These are phyloP conservation scores for Mus spicilegus DNA, from an alignment of 2,113 vertebrate genomes.

Conservation along the genomic window DNA sequence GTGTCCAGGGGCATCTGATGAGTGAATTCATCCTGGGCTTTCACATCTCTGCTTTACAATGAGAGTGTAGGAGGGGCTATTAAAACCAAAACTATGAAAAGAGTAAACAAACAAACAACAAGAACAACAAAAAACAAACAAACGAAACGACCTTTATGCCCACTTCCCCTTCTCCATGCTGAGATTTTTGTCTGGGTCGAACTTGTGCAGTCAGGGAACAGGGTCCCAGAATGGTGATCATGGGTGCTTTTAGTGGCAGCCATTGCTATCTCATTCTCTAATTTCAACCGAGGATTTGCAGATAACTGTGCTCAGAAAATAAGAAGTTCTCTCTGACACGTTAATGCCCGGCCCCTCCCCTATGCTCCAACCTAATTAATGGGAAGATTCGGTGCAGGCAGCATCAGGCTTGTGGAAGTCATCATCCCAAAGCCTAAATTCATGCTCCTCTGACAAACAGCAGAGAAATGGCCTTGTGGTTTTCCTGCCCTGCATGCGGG, in stretches of 20 bases:
- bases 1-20: not conserved
- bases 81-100: not conserved
- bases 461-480: conserved; percentile 58
- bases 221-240: not conserved
- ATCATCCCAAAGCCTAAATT: conserved; percentile 41
- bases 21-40: not conserved
- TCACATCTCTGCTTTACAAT: not conserved
- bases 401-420: not conserved
- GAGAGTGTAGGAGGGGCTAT: not conserved
- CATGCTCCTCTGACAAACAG: conserved; percentile 25
- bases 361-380: conserved; percentile 50
- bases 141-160: not conserved
- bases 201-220: conserved; percentile 14
- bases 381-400: not conserved
- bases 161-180: no score
- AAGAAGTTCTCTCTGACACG: conserved; percentile 10
- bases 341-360: not conserved
- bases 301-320: conserved; percentile 28
- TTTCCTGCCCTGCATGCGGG: conserved; percentile 65
- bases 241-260: not conserved
- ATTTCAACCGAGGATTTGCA: not conserved
- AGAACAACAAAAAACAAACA: no score
- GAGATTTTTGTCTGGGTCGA: not conserved
- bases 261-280: not conserved
- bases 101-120: no score